Base-by-base conservation (phyloP, 2,797 vertebrate species). In the Phalloptychus januarius region DNA sequence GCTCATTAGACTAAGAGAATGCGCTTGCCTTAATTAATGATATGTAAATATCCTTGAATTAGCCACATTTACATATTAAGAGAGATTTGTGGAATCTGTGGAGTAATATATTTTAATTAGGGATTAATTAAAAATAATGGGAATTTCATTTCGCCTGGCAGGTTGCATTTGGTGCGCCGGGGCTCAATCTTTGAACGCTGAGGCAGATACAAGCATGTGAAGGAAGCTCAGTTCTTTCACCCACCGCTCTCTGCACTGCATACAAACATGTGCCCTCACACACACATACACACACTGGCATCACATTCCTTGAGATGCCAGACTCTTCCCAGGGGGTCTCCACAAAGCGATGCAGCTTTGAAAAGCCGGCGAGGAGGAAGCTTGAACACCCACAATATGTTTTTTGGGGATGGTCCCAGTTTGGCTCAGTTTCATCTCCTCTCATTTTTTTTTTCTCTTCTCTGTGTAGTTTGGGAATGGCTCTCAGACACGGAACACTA, bases 21-120 rank as follows among this genome's bases (percentile, higher is more conserved):
- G 97, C 97, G 96, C 97, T 89, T 95, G 95, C 97, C 97, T 99
- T 98, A 99, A 99, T 99, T 99, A 99, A 99, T 99, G 97, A 98
- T 98, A 99, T 99, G 98, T 99, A 99, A 99, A 99, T 99, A 99
- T 99, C 97, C 97, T 99, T 98, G 97, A 98, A 98, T 99, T 98
- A 97, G 97, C 96, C 87, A 84, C 97, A 99, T 99, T 99, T 99
- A 97, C 98, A 99, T 99, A 99, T 99, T 99, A 99, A 99, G 97
- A 98, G 97, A 99, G 98, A 99, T 98, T 98, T 99, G 98, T 95
- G 91, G 97, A 98, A 99, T 99, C 97, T 98, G 97, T 95, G 96
- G 97, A 98, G 98, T 99, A 98, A 99, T 99, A 99, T 99, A 99
- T 99, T 99, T 99, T 99, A 99, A 99, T 99, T 99, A 99, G 98